A percentile compares a stretch with the other conserved stretches of the same genome.
phyloP scores from a whole-genome alignment of 1,140 invertebrate genomes.

The Dinoponera quadriceps region DNA sequence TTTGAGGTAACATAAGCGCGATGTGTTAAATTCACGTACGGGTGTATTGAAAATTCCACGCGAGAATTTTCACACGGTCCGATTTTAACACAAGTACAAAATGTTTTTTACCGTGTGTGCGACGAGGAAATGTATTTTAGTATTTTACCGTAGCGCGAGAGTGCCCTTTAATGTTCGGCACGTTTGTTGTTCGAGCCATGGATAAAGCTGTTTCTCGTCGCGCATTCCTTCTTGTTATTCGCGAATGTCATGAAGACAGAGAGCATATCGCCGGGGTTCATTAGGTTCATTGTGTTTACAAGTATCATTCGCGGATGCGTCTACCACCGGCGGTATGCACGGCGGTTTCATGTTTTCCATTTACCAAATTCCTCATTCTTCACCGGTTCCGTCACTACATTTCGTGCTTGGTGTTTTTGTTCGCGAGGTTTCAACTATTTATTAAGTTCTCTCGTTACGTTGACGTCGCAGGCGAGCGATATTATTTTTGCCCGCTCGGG shows the following conservation, averaged over 20 bases:
- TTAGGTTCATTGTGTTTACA: conserved; percentile 27
- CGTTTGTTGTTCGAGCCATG: conserved; percentile 3
- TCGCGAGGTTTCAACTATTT: neutral
- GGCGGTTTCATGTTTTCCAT: conserved; percentile 6
- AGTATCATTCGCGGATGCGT: neutral
- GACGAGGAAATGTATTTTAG: too few relatives aligned
- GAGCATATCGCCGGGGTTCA: neutral
- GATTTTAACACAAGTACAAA: too few relatives aligned
- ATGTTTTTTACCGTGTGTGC: too few relatives aligned
- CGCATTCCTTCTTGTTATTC: conserved; percentile 36
- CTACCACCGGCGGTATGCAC: neutral
- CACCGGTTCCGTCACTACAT: neutral
- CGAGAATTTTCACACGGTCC: too few relatives aligned
- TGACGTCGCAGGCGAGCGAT: neutral
- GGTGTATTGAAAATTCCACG: too few relatives aligned
- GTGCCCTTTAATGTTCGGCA: neutral
- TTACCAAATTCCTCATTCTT: conserved; percentile 34
- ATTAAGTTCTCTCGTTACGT: conserved; percentile 13
- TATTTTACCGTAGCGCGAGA: neutral
- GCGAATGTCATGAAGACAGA: conserved; percentile 4
- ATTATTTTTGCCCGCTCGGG: conserved; percentile 1
- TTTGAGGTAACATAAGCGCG: too few relatives aligned
- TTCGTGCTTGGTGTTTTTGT: conserved; percentile 28
- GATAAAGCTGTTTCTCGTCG: conserved; percentile 2
- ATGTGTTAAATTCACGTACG: too few relatives aligned